Evolutionary conservation across 2,113 vertebrate species (phyloP).

Genomic region (Seriola rivoliana): DNA sequence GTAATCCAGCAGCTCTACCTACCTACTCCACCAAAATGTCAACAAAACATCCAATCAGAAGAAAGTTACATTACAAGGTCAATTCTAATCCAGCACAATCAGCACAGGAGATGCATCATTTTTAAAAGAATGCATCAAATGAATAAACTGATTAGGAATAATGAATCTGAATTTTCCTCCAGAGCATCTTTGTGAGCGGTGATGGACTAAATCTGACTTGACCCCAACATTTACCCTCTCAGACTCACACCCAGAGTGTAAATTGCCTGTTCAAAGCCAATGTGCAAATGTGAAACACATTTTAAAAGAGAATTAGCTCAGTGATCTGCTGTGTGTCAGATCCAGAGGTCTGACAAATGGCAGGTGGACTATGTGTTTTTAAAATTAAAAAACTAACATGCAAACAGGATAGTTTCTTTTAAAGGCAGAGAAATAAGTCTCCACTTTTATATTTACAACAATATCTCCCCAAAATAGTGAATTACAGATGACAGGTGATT

Average conservation of each 20-base stretch:
- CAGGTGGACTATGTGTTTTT: background rate
- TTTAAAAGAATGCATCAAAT: constrained; percentile 17
- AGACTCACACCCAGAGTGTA: constrained; percentile 19
- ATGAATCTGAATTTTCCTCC: constrained; percentile 35
- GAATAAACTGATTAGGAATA: constrained; percentile 29
- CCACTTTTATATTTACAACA: constrained; percentile 4
- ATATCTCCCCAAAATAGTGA: background rate
- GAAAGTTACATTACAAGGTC: constrained; percentile 46
- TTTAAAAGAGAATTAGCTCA: constrained; percentile 15
- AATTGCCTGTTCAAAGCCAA: constrained; percentile 38
- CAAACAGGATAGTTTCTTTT: background rate
- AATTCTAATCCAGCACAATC: constrained; percentile 28
- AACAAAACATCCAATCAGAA: constrained; percentile 30
- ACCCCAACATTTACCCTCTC: constrained; percentile 21
- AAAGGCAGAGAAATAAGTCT: background rate
- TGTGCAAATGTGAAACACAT: constrained; percentile 33
- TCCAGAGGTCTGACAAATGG: background rate
- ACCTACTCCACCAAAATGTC: constrained; percentile 19
- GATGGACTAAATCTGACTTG: constrained; percentile 29
- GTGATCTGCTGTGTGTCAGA: background rate
- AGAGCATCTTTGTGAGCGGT: constrained; percentile 26
- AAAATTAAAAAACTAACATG: constrained; percentile 2
- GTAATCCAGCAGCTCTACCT: constrained; percentile 16
- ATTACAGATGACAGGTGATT: constrained; percentile 6
- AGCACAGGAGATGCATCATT: constrained; percentile 35